Conservation (phyloP, 1,140 invertebrate species). For the Heliconius eleuchia region DNA sequence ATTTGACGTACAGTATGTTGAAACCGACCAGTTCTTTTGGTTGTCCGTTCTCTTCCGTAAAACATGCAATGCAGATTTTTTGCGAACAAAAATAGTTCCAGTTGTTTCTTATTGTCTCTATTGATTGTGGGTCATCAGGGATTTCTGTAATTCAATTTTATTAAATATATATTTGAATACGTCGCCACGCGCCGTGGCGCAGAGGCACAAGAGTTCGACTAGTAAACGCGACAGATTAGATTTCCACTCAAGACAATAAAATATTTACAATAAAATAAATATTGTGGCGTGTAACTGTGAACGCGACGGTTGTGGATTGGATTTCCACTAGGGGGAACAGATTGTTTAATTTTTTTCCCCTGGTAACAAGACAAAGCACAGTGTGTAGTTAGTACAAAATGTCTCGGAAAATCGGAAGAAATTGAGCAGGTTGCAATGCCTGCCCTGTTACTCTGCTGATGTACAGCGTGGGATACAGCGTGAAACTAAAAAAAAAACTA, state of each 20-base stretch:
- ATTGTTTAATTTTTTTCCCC: no score
- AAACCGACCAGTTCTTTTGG: constrained; percentile 58
- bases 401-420: no score
- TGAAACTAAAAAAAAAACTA: constrained; percentile 17
- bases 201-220: no score
- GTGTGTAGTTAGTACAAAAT: no score
- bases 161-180: not conserved
- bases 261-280: no score
- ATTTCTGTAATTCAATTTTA: constrained; percentile 45
- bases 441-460: not conserved
- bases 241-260: no score
- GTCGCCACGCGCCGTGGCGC: not conserved
- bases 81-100: constrained; percentile 55
- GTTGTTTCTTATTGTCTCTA: constrained; percentile 55
- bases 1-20: constrained; percentile 57
- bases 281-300: no score
- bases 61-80: constrained; percentile 57
- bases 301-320: no score
- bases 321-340: no score
- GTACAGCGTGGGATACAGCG: not conserved
- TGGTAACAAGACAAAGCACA: no score
- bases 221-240: no score
- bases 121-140: constrained; percentile 51
- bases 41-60: constrained; percentile 56
- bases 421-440: no score